Conservation (phyloP, 1,140 invertebrate genomes). For the Hyphantria cunea region DNA sequence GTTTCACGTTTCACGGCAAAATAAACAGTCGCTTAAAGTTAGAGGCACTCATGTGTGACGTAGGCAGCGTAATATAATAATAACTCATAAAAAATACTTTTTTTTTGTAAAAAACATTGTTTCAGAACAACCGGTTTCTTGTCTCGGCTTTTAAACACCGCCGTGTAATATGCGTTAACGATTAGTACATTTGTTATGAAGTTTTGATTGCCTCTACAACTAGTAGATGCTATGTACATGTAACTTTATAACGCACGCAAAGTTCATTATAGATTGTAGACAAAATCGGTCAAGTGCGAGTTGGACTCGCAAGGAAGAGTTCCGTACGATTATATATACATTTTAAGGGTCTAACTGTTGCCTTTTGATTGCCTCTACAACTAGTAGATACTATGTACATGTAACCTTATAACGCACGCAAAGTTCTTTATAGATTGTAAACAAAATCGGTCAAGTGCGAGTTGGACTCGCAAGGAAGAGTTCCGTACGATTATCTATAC, state of each 20-base stretch:
- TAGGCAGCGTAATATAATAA: conserved; percentile 8
- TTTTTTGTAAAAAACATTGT: conserved; percentile 5
- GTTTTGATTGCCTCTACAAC: conserved; percentile 17
- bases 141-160: conserved; percentile 5
- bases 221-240: no score
- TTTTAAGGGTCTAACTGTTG: no score
- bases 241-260: conserved; percentile 12
- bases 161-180: conserved; percentile 1
- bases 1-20: conserved; percentile 20
- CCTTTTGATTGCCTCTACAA: conserved; percentile 18
- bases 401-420: conserved; percentile 13
- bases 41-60: conserved; percentile 17
- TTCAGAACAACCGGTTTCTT: conserved; percentile 4
- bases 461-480: no score
- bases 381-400: no score
- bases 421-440: conserved; percentile 8
- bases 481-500: no score
- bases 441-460: no score
- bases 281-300: no score
- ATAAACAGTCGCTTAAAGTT: conserved; percentile 20
- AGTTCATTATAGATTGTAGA: conserved; percentile 11
- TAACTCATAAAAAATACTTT: not conserved
- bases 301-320: no score
- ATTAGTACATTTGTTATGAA: conserved; percentile 11
- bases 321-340: no score